Conservation (phyloP, 1,140 invertebrate species). For the Drosophila lini region DNA sequence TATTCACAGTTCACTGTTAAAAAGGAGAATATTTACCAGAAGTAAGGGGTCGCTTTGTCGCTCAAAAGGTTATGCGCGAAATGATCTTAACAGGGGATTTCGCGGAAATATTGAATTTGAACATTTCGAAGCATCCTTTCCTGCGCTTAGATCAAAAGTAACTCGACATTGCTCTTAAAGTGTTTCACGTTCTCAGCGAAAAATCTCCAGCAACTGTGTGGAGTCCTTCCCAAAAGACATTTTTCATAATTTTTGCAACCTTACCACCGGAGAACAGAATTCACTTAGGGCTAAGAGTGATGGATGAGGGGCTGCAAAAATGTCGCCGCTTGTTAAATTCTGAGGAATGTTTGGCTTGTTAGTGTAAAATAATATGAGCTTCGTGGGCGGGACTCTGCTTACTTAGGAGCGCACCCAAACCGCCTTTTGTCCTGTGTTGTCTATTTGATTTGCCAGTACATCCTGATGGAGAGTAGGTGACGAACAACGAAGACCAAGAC, state of each 20-base stretch:
- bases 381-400: constrained; percentile 18
- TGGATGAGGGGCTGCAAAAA: constrained; percentile 42
- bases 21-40: background rate
- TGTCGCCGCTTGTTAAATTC: constrained; percentile 64
- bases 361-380: constrained; percentile 74
- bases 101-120: constrained; percentile 10
- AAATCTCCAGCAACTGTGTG: constrained; percentile 12
- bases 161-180: constrained; percentile 7
- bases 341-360: constrained; percentile 73
- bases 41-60: background rate
- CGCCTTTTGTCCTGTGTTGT: constrained; percentile 27
- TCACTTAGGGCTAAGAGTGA: constrained; percentile 64
- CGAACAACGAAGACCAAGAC: constrained; percentile 1
- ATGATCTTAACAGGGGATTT: constrained; percentile 24
- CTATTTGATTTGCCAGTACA: constrained; percentile 53
- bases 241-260: constrained; percentile 45
- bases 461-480: constrained; percentile 22
- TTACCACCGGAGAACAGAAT: constrained; percentile 48
- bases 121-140: constrained; percentile 13
- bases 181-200: constrained; percentile 9
- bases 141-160: constrained; percentile 21
- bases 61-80: constrained; percentile 19
- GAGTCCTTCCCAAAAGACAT: constrained; percentile 24
- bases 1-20: background rate
- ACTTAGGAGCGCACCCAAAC: constrained; percentile 17